Evolutionary conservation across 2,797 vertebrate species (phyloP).

Genomic region (Champsocephalus gunnari): DNA sequence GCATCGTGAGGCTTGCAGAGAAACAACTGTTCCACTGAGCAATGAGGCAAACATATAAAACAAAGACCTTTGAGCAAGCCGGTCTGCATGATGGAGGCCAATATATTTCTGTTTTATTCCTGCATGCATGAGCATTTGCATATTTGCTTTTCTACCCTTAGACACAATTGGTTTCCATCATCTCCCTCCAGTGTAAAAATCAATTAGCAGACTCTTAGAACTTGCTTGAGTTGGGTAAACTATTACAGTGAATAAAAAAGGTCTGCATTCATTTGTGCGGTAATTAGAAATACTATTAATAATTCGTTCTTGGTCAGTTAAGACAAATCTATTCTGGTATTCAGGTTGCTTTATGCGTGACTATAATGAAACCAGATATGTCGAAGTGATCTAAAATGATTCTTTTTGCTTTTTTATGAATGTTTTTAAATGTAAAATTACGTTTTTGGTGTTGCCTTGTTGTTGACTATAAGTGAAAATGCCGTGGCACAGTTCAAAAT

Average conservation of each 20-base stretch:
- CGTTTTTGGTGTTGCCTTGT: too few species aligned
- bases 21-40: conserved; percentile 48
- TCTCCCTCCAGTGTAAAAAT: background rate
- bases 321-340: background rate
- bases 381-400: too few species aligned
- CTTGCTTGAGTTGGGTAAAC: background rate
- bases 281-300: too few species aligned
- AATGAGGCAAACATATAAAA: conserved; percentile 21
- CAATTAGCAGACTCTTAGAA: background rate
- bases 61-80: conserved; percentile 31
- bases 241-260: background rate
- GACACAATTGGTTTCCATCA: background rate
- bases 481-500: too few species aligned
- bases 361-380: too few species aligned
- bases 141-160: too few species aligned
- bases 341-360: too few species aligned
- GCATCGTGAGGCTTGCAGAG: conserved; percentile 25
- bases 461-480: too few species aligned
- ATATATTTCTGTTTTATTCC: background rate
- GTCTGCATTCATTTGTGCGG: background rate
- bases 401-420: too few species aligned
- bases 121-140: too few species aligned
- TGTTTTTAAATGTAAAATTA: too few species aligned
- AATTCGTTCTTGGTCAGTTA: background rate
- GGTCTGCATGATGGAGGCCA: background rate